Percentiles rank a stretch among this genome's conserved stretches.
Conservation (phyloP, 2,113 vertebrate species). For the Dermatemys mawii region DNA sequence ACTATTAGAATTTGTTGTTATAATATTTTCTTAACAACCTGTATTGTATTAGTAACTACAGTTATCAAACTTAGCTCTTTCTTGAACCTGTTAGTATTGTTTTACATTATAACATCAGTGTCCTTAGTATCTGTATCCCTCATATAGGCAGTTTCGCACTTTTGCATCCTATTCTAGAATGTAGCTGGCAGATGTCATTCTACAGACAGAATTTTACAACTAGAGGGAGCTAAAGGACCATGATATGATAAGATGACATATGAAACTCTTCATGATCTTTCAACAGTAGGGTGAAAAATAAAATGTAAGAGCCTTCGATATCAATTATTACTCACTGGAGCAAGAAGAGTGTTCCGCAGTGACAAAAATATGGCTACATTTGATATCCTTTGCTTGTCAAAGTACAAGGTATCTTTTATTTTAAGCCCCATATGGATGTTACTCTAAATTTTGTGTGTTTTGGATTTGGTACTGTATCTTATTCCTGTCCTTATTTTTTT, state of each 20-base stretch:
- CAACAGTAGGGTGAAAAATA: slow-evolving; percentile 2
- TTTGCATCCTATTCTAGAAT: neutral
- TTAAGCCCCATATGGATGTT: neutral
- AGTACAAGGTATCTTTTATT: slow-evolving; percentile 35
- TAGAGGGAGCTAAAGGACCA: slow-evolving; percentile 69
- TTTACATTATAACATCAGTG: neutral
- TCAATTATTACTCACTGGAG: neutral
- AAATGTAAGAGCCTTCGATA: slow-evolving; percentile 49
- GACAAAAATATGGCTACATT: slow-evolving; percentile 32
- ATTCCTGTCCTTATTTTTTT: slow-evolving; percentile 21
- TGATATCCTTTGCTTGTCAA: neutral
- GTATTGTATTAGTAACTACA: neutral
- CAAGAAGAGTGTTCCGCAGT: neutral
- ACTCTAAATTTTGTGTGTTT: slow-evolving; percentile 11
- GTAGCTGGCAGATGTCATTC: neutral
- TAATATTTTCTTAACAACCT: neutral
- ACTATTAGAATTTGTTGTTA: neutral
- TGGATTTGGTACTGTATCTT: slow-evolving; percentile 20
- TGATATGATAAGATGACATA: neutral
- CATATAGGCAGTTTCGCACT: neutral
- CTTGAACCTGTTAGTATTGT: neutral
- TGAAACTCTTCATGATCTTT: slow-evolving; percentile 31
- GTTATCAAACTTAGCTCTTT: neutral
- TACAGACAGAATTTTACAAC: slow-evolving; percentile 48
- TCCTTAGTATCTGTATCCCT: neutral